Base-by-base conservation (phyloP, 2,888 invertebrate genomes). In the Heliconius cydno region DNA sequence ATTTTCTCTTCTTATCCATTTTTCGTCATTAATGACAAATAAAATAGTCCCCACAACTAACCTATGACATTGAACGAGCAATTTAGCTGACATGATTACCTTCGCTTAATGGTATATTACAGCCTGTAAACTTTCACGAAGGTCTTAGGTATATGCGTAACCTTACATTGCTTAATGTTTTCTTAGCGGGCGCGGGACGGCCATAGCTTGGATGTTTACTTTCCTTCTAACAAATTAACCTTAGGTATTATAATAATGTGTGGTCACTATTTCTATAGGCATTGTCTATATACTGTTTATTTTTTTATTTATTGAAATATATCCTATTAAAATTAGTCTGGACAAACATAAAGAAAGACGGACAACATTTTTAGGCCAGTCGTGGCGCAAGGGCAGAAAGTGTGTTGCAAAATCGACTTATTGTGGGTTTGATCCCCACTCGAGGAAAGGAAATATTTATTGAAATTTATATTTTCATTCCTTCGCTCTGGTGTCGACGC, bases 51-150 rank as follows among this genome's bases (percentile, higher is more conserved):
- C 60, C 30, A 34, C 22, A 7, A 72, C 73, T 73, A 60, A n/a
- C n/a, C 34, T 28, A 25, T 66, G 65, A 75, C 75, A 66, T 75
- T 65, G 75, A 66, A 66, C 30, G 68, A 79, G 68, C 46, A 79
- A 79, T 75, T 75, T 60, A 73, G 60, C 73, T 60, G 25, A 73
- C 34, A 34, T 74, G 67, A 78, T 73, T 78, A 63, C 63, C 68
- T 66, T 70, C 63, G 30, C 63, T 57, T 74, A 66, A 74, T 67
- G 67, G 28, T 60, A 74, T 57, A 74, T 66, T 79, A 68, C 63
- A 74, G 38, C 75, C 30, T 65, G 63, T 75, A 75, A 75, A 63
- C 70, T 79, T 68, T 74, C 60, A 79, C 73, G 60, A 73, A 73
- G 73, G 73, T 30, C 65, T 75, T 46, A 46, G 66, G 41, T 75